Evolutionary conservation across 1,140 invertebrate species (phyloP).

Genomic region (Spodoptera litura): DNA sequence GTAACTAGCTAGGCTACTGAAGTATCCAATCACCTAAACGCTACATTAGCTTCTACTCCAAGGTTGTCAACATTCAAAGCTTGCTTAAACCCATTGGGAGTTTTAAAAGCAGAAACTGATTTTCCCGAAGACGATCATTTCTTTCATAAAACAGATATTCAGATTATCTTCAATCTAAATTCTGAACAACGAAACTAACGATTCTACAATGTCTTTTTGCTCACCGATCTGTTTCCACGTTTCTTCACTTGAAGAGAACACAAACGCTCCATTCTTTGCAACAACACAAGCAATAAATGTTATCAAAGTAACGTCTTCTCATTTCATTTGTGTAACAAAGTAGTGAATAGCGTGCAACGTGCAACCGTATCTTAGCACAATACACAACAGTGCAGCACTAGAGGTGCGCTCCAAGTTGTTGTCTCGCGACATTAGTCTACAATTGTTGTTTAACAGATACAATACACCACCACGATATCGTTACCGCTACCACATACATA

Average conservation of each 20-base stretch:
- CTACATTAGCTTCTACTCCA: too few species aligned
- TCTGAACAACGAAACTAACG: neutral
- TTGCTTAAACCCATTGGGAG: too few species aligned
- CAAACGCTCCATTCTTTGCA: neutral
- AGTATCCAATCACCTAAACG: too few species aligned
- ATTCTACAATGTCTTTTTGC: neutral
- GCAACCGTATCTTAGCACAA: constrained; percentile 28
- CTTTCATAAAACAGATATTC: too few species aligned
- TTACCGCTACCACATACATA: constrained; percentile 16
- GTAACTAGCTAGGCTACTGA: too few species aligned
- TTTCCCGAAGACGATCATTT: too few species aligned
- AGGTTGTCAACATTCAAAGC: too few species aligned
- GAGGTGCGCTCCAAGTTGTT: constrained; percentile 47
- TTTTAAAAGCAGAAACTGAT: too few species aligned
- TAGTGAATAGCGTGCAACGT: constrained; percentile 9
- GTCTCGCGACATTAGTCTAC: constrained; percentile 51
- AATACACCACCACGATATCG: constrained; percentile 26
- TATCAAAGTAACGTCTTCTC: constrained; percentile 34
- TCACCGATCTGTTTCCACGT: neutral
- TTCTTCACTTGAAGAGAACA: neutral
- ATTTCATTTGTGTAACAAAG: constrained; percentile 40
- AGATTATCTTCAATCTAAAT: too few species aligned
- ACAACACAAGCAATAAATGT: constrained; percentile 17
- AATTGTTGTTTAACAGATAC: constrained; percentile 43
- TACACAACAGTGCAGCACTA: constrained; percentile 14